These are phyloP conservation scores for Diadumene lineata DNA, from an alignment of 92 coral and sea anemone species.

Conservation along the genomic window DNA sequence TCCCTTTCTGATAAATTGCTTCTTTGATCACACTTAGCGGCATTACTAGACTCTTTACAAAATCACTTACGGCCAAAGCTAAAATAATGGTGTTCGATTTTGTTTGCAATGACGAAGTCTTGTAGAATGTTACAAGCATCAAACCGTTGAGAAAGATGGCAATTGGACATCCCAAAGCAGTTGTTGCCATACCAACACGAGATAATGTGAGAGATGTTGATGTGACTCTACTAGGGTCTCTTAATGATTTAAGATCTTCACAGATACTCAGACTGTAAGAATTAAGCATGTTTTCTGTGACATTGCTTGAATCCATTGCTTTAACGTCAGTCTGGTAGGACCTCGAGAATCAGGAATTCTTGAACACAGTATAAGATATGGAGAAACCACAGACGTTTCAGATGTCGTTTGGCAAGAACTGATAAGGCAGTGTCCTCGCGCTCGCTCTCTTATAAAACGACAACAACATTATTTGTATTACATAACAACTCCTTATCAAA, in stretches of 20 bases:
- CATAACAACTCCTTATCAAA: too few relatives aligned
- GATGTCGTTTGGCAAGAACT: too few relatives aligned
- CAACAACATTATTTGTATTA: too few relatives aligned
- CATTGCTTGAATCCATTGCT: too few relatives aligned
- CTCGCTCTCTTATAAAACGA: too few relatives aligned
- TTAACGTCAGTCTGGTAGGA: too few relatives aligned
- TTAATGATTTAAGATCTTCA: neutral
- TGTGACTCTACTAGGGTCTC: conserved; percentile 9
- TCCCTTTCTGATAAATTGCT: neutral
- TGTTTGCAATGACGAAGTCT: neutral
- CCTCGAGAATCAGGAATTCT: too few relatives aligned
- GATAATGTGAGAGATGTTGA: neutral
- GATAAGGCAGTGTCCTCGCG: too few relatives aligned
- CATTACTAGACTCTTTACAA: neutral
- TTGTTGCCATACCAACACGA: neutral
- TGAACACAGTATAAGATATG: too few relatives aligned
- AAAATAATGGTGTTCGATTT: neutral
- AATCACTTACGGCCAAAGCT: neutral
- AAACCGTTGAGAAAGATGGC: neutral
- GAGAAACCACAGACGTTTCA: too few relatives aligned
- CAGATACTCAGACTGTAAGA: too few relatives aligned
- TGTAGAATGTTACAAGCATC: conserved; percentile 1
- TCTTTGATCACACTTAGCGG: conserved; percentile 3
- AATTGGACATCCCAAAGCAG: neutral
- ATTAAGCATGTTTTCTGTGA: too few relatives aligned